These are phyloP conservation scores for Hemichromis elongatus DNA, from an alignment of 2,113 vertebrate species.

Conservation along the genomic window DNA sequence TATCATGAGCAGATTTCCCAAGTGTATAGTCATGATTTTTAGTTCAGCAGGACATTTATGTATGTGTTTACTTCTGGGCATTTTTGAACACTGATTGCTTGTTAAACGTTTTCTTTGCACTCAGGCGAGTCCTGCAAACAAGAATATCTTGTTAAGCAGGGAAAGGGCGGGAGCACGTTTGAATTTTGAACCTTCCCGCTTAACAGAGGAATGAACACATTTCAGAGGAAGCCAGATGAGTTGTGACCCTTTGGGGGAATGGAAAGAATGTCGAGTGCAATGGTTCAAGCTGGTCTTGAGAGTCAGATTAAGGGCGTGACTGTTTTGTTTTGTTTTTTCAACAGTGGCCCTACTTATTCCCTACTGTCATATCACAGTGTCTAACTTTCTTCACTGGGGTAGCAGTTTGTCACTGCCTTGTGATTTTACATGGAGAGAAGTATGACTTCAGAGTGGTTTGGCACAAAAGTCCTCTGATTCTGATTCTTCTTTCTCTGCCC, in stretches of 20 bases:
- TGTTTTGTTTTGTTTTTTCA: conserved; percentile 35
- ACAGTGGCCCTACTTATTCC: conserved; percentile 18
- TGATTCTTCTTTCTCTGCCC: not conserved
- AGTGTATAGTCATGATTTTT: not conserved
- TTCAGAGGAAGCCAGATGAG: conserved; percentile 27
- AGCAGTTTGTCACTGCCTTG: conserved; percentile 2
- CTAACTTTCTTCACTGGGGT: not conserved
- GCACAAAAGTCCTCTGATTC: not conserved
- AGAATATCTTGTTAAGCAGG: conserved; percentile 26
- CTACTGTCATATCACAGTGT: not conserved
- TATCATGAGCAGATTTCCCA: not conserved
- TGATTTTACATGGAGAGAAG: conserved; percentile 10
- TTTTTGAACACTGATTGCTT: not conserved
- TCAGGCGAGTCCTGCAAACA: not conserved
- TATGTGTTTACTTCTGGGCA: not conserved
- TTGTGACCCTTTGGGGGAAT: conserved; percentile 44
- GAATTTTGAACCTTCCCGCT: conserved; percentile 68
- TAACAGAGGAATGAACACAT: conserved; percentile 2
- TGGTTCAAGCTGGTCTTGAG: conserved; percentile 1
- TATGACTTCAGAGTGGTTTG: not conserved
- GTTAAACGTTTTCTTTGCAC: not conserved
- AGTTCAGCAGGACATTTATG: not conserved
- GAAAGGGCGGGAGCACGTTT: conserved; percentile 47
- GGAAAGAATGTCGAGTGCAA: conserved; percentile 63
- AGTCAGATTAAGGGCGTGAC: conserved; percentile 40